These are phyloP conservation scores for Paraescarpia echinospica DNA, from an alignment of 1,140 invertebrate species.

Conservation along the genomic window DNA sequence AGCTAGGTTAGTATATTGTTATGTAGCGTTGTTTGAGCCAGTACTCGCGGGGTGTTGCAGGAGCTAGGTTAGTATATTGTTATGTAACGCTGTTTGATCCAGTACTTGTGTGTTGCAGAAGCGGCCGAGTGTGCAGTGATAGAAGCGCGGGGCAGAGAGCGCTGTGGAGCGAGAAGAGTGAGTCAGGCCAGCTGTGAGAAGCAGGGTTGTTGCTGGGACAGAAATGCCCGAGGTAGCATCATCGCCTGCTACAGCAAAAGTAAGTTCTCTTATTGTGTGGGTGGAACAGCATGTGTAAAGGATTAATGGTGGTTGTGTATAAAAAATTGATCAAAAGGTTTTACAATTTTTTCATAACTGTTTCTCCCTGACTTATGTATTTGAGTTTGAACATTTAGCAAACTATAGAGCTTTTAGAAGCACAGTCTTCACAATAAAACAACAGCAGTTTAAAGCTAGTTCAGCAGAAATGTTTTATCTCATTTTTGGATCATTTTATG, in stretches of 20 bases:
- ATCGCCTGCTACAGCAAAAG: conserved; percentile 10
- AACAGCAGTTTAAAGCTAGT: no score
- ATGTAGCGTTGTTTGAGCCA: no score
- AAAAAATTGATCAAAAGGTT: background rate
- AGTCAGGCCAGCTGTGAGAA: background rate
- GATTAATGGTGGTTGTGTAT: background rate
- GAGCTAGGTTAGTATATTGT: no score
- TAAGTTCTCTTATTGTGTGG: background rate
- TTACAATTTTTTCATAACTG: background rate
- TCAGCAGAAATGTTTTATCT: no score
- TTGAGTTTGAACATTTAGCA: background rate
- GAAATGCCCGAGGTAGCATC: background rate
- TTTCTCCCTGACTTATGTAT: background rate
- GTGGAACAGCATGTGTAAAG: background rate
- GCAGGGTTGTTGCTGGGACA: conserved; percentile 13
- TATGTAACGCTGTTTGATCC: no score
- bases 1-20: no score
- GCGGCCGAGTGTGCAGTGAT: background rate
- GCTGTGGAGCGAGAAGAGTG: background rate
- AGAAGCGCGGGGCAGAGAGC: background rate
- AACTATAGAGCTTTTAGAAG: no score
- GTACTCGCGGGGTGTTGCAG: no score
- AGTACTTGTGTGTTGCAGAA: background rate
- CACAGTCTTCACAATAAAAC: no score
- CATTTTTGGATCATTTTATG: no score